Conservation (phyloP, 2,888 invertebrate genomes). For the Pristionchus japonicus region DNA sequence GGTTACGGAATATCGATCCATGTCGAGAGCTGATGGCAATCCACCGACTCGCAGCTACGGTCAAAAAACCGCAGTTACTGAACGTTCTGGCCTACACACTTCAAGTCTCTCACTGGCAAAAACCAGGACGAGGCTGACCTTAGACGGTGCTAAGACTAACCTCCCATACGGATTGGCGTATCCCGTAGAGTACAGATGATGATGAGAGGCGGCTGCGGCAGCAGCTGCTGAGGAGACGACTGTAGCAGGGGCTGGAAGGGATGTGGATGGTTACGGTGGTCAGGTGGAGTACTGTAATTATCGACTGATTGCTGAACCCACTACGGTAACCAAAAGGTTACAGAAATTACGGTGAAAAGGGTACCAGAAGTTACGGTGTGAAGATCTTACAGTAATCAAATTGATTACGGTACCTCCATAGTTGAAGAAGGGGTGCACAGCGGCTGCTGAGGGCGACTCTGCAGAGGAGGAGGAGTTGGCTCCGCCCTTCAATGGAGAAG, state of each 20-base stretch:
- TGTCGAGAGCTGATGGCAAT: too few species aligned
- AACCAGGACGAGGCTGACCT: background rate
- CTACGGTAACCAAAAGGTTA: too few species aligned
- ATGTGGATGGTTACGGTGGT: background rate
- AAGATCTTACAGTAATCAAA: background rate
- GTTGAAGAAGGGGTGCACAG: constrained; percentile 46
- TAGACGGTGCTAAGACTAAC: background rate
- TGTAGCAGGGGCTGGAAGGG: constrained; percentile 25
- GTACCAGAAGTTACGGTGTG: too few species aligned
- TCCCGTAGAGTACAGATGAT: background rate
- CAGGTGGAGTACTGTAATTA: too few species aligned
- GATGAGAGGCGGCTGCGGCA: constrained; percentile 28
- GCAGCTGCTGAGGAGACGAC: constrained; percentile 7
- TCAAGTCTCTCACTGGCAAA: background rate
- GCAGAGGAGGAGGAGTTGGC: constrained; percentile 20
- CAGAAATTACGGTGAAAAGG: too few species aligned
- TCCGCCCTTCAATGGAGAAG: constrained; percentile 2
- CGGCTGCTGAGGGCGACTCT: constrained; percentile 7
- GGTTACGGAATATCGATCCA: background rate
- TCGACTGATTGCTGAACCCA: too few species aligned
- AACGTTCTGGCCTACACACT: too few species aligned
- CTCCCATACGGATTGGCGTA: constrained; percentile 42
- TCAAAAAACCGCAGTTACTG: too few species aligned
- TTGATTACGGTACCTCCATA: constrained; percentile 20
- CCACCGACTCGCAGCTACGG: too few species aligned